These are phyloP conservation scores for Oopsacas minuta DNA, from an alignment of 37 sponge, comb jelly and placozoan species.

Conservation along the genomic window DNA sequence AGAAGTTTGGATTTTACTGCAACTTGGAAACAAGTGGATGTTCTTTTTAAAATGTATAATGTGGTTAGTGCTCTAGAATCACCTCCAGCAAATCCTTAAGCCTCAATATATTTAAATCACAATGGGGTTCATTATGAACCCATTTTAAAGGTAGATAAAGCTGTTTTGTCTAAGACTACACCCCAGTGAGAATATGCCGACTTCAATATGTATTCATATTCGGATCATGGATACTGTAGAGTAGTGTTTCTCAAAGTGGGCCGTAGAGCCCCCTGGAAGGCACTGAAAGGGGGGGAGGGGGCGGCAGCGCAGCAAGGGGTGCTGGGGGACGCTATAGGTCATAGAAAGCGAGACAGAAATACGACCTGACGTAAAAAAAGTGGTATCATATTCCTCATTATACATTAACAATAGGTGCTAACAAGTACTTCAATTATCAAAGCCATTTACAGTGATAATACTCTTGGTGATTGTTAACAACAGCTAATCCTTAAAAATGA, in stretches of 20 bases:
- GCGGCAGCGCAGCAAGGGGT: neutral
- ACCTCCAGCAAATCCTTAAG: too few relatives aligned
- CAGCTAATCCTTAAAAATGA: constrained; percentile 14
- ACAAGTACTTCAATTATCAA: neutral
- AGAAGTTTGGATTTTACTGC: too few relatives aligned
- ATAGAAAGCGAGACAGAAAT: constrained; percentile 4
- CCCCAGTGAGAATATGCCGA: too few relatives aligned
- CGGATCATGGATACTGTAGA: too few relatives aligned
- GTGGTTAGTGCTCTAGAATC: too few relatives aligned
- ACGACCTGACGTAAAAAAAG: neutral
- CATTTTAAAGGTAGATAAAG: too few relatives aligned
- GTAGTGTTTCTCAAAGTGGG: constrained; percentile 16
- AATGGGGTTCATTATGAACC: too few relatives aligned
- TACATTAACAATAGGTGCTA: constrained; percentile 13
- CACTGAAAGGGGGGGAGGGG: neutral
- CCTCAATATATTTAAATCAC: too few relatives aligned
- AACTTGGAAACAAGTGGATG: too few relatives aligned
- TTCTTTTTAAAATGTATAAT: too few relatives aligned
- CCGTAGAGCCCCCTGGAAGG: constrained; percentile 13
- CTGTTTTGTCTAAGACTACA: too few relatives aligned
- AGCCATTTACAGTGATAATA: neutral
- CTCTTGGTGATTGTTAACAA: constrained; percentile 5
- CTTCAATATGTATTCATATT: too few relatives aligned
- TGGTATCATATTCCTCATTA: neutral
- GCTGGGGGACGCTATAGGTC: neutral